Evolutionary conservation across 1,140 invertebrate genomes (phyloP).

Genomic region (Plutomurus gul): DNA sequence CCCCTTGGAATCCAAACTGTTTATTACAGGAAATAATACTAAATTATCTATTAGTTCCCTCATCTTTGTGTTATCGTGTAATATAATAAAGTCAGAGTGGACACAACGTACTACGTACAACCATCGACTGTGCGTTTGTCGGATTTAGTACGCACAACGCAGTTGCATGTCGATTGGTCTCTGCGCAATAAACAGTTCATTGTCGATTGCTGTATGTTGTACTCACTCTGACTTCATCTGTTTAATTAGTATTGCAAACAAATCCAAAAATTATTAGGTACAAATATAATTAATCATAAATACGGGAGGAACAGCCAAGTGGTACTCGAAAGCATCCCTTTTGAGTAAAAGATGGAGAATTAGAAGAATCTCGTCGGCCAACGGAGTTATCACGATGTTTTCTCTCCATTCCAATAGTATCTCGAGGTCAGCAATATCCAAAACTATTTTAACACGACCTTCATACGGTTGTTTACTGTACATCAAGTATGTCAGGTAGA

Average conservation of each 20-base stretch:
- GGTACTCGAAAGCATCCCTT: not conserved
- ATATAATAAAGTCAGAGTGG: not conserved
- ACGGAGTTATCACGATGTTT: not conserved
- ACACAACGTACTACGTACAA: not conserved
- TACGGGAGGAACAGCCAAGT: not conserved
- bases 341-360: not conserved
- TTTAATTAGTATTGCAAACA: too few relatives aligned
- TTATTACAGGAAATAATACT: too few relatives aligned
- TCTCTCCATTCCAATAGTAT: not conserved
- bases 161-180: too few relatives aligned
- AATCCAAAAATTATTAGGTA: not conserved
- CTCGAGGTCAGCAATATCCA: not conserved
- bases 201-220: too few relatives aligned
- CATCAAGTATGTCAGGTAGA: slow-evolving; percentile 29
- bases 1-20: not conserved
- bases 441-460: slow-evolving; percentile 1
- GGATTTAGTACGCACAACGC: too few relatives aligned
- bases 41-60: too few relatives aligned
- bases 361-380: not conserved
- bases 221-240: too few relatives aligned
- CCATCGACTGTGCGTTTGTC: too few relatives aligned
- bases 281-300: not conserved
- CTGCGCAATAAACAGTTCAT: too few relatives aligned
- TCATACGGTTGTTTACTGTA: slow-evolving; percentile 21
- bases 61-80: too few relatives aligned